Conservation (phyloP, 2,888 invertebrate genomes). For the Brassicogethes aeneus region DNA sequence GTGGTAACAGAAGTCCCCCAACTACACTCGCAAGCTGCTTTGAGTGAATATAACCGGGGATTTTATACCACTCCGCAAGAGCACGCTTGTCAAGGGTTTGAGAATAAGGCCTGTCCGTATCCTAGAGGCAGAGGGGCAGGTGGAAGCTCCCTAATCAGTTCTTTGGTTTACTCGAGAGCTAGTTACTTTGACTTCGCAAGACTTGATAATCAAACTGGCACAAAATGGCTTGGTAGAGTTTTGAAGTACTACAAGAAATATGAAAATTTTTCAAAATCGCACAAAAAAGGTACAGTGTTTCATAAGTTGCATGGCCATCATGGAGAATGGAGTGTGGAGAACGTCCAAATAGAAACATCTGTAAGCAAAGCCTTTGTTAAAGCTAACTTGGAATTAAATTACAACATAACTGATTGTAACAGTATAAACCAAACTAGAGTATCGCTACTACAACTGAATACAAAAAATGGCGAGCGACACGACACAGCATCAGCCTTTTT, state of each 20-base stretch:
- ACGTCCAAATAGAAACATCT: constrained; percentile 20
- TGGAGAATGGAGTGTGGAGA: background rate
- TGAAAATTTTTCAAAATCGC: background rate
- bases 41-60: background rate
- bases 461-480: background rate
- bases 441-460: background rate
- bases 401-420: background rate
- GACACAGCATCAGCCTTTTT: background rate
- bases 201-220: background rate
- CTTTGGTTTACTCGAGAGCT: background rate
- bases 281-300: background rate
- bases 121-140: background rate
- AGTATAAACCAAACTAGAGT: background rate
- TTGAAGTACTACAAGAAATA: background rate
- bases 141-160: background rate
- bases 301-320: background rate
- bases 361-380: background rate
- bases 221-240: background rate
- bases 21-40: background rate
- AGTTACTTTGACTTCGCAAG: background rate
- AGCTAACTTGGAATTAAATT: background rate
- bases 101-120: background rate
- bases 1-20: background rate
- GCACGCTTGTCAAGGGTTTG: background rate
- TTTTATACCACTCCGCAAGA: background rate